A percentile compares a stretch with the other conserved stretches of the same genome.
These are phyloP conservation scores for Felis chaus DNA, from an alignment of 2,113 vertebrate genomes.

Conservation along the genomic window DNA sequence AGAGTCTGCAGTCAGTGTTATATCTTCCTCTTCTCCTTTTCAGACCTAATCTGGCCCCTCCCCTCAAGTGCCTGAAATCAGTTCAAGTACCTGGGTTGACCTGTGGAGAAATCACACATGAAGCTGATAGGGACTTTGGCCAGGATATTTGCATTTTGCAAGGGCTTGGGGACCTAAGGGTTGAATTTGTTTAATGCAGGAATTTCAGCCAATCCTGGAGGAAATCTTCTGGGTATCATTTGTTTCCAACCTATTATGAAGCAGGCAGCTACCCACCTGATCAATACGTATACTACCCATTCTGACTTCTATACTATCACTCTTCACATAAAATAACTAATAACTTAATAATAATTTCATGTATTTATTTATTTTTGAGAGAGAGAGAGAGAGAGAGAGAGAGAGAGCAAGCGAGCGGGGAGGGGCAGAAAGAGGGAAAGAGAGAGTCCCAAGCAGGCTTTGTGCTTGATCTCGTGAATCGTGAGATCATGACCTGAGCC, in stretches of 20 bases:
- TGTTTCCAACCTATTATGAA: neutral
- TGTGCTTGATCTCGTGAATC: too few relatives aligned
- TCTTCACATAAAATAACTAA: neutral
- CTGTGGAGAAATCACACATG: neutral
- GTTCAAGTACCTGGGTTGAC: neutral
- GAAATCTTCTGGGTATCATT: neutral
- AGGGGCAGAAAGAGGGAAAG: too few relatives aligned
- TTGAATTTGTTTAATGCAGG: neutral
- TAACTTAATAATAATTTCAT: neutral
- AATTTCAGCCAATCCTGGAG: neutral
- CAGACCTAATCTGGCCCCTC: neutral
- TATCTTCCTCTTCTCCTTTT: neutral
- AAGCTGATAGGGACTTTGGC: neutral
- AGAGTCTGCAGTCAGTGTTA: neutral
- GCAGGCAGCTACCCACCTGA: neutral
- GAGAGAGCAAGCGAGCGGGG: accelerated
- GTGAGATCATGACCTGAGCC: too few relatives aligned
- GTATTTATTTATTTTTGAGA: too few relatives aligned
- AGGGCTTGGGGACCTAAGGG: neutral
- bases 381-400: too few relatives aligned
- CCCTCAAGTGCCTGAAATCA: neutral
- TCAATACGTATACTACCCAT: neutral
- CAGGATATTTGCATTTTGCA: neutral
- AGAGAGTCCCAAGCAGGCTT: too few relatives aligned
- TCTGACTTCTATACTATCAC: neutral